Percentiles rank a stretch among this genome's conserved stretches.
These are phyloP conservation scores for Nanger granti DNA, from an alignment of 2,113 vertebrate species.

Conservation along the genomic window DNA sequence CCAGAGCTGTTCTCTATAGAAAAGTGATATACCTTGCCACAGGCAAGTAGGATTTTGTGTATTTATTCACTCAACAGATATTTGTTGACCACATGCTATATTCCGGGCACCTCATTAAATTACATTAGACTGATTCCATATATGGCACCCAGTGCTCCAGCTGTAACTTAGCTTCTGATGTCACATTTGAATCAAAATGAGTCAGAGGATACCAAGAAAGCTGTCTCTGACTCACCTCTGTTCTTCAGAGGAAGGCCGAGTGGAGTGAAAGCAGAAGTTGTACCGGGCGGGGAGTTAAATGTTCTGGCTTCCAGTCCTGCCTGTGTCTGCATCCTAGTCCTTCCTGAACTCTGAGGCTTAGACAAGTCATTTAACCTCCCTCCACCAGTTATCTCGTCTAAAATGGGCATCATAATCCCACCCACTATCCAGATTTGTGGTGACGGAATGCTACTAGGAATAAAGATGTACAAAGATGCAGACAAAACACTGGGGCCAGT, in stretches of 20 bases:
- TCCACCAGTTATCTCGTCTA: background rate
- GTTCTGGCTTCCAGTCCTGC: background rate
- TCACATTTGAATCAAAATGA: background rate
- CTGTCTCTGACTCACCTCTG: background rate
- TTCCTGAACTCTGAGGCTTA: background rate
- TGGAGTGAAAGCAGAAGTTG: background rate
- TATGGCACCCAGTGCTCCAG: background rate
- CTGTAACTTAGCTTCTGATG: background rate
- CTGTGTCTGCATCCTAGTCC: background rate
- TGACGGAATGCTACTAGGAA: background rate
- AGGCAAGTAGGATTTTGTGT: background rate
- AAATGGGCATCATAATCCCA: background rate
- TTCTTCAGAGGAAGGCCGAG: background rate
- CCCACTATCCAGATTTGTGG: background rate
- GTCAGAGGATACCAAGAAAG: background rate
- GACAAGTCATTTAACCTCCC: background rate
- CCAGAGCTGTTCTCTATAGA: background rate
- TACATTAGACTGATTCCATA: background rate
- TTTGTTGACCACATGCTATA: background rate
- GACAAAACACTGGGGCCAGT: background rate
- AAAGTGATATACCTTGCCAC: background rate
- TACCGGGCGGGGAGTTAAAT: background rate
- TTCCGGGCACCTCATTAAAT: background rate
- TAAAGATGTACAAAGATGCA: background rate
- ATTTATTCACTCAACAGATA: constrained; percentile 1